Evolutionary conservation across 2,888 invertebrate genomes (phyloP).

Genomic region (Cataglyphis altisquamis): DNA sequence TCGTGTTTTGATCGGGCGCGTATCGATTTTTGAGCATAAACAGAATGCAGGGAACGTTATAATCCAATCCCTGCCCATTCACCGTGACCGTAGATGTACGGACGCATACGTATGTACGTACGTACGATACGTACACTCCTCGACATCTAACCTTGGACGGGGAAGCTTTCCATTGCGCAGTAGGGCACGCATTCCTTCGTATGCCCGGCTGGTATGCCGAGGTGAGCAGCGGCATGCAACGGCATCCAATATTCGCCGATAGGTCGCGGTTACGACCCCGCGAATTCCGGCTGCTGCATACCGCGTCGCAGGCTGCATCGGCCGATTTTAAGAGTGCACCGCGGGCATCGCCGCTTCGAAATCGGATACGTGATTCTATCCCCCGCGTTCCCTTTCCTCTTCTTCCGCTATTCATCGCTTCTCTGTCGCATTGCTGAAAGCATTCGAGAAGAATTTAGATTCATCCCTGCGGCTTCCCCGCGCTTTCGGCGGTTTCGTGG

Average conservation of each 20-base stretch:
- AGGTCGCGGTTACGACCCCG: constrained; percentile 84
- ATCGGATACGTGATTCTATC: constrained; percentile 57
- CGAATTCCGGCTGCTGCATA: constrained; percentile 81
- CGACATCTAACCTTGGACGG: constrained; percentile 80
- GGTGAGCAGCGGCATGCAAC: constrained; percentile 84
- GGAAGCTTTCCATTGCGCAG: constrained; percentile 78
- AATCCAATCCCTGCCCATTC: constrained; percentile 68
- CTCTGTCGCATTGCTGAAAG: constrained; percentile 22
- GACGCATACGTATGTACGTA: constrained; percentile 54
- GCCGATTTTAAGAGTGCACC: constrained; percentile 72
- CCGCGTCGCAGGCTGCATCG: constrained; percentile 66
- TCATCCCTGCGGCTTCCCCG: not conserved
- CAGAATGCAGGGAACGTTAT: constrained; percentile 54
- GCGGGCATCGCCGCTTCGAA: constrained; percentile 57
- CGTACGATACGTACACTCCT: constrained; percentile 53
- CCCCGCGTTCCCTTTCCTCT: not conserved
- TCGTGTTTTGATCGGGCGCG: constrained; percentile 50
- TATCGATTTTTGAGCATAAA: constrained; percentile 57
- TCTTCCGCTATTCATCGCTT: not conserved
- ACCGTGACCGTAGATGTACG: constrained; percentile 49
- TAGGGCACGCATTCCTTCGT: constrained; percentile 83
- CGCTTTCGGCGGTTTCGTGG: constrained; percentile 15
- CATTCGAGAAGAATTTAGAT: constrained; percentile 50
- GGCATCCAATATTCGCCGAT: constrained; percentile 84
- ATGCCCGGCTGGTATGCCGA: constrained; percentile 82